Base-by-base conservation (phyloP, 1,140 invertebrate genomes). In the Trichomalopsis sarcophagae region DNA sequence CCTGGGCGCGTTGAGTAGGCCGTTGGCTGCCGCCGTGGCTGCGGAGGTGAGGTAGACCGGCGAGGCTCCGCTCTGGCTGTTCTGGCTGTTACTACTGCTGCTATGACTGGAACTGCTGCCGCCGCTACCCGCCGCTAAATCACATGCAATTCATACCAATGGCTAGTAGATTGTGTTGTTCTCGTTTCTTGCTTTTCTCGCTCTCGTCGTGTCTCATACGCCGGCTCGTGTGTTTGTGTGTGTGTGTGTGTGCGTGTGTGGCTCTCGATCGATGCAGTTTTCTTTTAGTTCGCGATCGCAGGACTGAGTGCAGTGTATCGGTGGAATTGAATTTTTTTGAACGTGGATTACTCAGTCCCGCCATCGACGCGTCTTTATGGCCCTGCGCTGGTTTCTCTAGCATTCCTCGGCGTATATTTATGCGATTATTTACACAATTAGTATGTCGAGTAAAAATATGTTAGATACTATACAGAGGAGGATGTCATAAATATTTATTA, bases 41-140 rank as follows among this genome's bases (percentile, higher is more conserved):
- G 88, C 84, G 88, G 86, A 11, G 88, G 88, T 89, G 90, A 89
- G 85, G 85, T 88, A 88, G 86, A 89, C 84, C 68, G 91, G 90
- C 40, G 90, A 91, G 10, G 89, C 87, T 71, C 91, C 90, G 33
- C 89, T 89, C 87, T 93, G 91, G 89, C 91, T 93, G 90, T 92
- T 92, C 71, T 93, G 91, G 90, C 92, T 93, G 91, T 90, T 91
- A 90, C 86, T 90, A 90, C 88, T 89, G 87, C 88, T 88, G 88
- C 90, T 91, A 87, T 88, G 87, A 87, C 88, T 87, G 87, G 89
- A 87, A 88, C 90, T 89, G 88, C 89, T 89, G 88, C 88, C 87
- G 87, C 88, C 87, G 87, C 88, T 87, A 86, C 89, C 91, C 91
- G 91, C 91, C 91, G 91, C 92, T 81, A 85, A 82, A 86, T 62